Evolutionary conservation across 2,797 vertebrate genomes (phyloP).

Genomic region (Cygnus olor): DNA sequence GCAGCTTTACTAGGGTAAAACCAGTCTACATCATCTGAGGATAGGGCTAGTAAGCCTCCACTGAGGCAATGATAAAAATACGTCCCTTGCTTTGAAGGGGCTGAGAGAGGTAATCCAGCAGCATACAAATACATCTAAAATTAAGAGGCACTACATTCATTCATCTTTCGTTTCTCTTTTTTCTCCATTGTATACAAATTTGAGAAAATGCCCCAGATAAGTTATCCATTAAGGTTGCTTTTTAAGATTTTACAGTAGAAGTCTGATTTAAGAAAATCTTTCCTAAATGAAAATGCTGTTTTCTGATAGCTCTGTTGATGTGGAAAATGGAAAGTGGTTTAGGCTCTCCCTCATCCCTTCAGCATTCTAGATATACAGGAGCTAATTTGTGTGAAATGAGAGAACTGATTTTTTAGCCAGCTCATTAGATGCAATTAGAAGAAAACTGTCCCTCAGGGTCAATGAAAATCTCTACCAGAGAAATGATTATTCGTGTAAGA

Average conservation of each 20-base stretch:
- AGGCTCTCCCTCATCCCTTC: background rate
- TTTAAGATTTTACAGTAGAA: background rate
- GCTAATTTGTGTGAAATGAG: conserved; percentile 38
- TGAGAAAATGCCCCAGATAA: background rate
- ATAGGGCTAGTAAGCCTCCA: background rate
- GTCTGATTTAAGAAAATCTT: background rate
- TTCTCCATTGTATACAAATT: background rate
- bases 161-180: background rate
- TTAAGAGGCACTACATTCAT: background rate
- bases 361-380: background rate
- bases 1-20: background rate
- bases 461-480: background rate
- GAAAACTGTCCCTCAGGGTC: background rate
- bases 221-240: background rate
- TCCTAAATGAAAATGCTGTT: background rate
- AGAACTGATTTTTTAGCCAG: background rate
- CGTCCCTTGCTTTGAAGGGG: background rate
- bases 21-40: background rate
- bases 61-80: background rate
- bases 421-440: conserved; percentile 46
- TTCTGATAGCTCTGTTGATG: background rate
- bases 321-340: background rate
- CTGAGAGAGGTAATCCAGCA: background rate
- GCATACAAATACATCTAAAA: background rate
- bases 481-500: background rate